phyloP scores from a whole-genome alignment of 2,888 invertebrate genomes.

The Drosophila merina region DNA sequence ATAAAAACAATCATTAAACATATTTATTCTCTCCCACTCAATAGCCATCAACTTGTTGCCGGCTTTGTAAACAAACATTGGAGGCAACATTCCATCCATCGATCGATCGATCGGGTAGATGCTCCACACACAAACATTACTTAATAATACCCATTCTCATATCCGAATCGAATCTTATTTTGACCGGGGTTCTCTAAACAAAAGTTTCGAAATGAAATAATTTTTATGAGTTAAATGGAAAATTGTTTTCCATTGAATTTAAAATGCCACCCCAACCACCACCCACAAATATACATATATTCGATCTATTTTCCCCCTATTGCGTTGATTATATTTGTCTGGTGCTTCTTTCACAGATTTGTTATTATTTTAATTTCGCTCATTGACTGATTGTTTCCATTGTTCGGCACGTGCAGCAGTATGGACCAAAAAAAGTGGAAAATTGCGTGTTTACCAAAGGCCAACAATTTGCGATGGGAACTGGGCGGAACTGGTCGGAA shows the following conservation, averaged over 20 bases:
- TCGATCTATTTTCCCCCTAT: background rate
- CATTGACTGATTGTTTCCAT: conserved; percentile 60
- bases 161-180: conserved; percentile 10
- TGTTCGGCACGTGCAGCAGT: conserved; percentile 70
- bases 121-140: conserved; percentile 47
- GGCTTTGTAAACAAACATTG: conserved; percentile 64
- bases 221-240: conserved; percentile 70
- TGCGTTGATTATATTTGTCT: conserved; percentile 40
- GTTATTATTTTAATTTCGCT: conserved; percentile 75
- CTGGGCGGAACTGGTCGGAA: conserved; percentile 32
- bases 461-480: conserved; percentile 41
- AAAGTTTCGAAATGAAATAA: conserved; percentile 45
- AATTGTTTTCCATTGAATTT: conserved; percentile 57
- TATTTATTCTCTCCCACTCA: conserved; percentile 39
- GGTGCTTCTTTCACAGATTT: conserved; percentile 54
- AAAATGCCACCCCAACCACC: background rate
- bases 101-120: conserved; percentile 1
- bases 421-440: conserved; percentile 54
- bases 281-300: conserved; percentile 16
- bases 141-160: conserved; percentile 61
- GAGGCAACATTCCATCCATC: conserved; percentile 37
- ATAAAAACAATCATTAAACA: conserved; percentile 57
- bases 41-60: conserved; percentile 68
- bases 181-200: conserved; percentile 26
- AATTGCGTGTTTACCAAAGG: conserved; percentile 71